Percentiles rank a stretch among this genome's conserved stretches.
These are phyloP conservation scores for Drosophila kurseongensis DNA, from an alignment of 1,140 invertebrate species.

Conservation along the genomic window DNA sequence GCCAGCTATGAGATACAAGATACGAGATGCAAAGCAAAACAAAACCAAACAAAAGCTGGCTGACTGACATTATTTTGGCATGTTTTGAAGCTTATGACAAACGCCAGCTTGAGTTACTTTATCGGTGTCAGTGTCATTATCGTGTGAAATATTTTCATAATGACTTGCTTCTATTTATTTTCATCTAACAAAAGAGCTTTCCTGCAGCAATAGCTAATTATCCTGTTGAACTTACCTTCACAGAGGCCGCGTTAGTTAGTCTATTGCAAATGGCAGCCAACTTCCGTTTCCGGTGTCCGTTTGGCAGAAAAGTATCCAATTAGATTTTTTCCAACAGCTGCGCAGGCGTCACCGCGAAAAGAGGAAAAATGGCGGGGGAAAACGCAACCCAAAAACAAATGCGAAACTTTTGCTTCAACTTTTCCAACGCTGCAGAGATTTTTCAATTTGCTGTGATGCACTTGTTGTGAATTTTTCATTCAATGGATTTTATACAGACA, in stretches of 20 bases:
- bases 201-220: constrained; percentile 27
- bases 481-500: constrained; percentile 13
- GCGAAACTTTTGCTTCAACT: constrained; percentile 30
- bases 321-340: constrained; percentile 64
- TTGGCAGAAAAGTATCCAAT: constrained; percentile 61
- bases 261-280: constrained; percentile 56
- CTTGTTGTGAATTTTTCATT: constrained; percentile 37
- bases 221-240: constrained; percentile 5
- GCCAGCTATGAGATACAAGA: constrained; percentile 30
- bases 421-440: constrained; percentile 19
- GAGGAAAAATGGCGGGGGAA: constrained; percentile 11
- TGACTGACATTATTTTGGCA: constrained; percentile 63
- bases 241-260: constrained; percentile 17
- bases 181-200: constrained; percentile 15
- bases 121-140: constrained; percentile 41
- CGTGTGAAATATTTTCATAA: constrained; percentile 37
- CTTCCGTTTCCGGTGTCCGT: constrained; percentile 63
- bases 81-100: constrained; percentile 46
- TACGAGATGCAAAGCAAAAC: constrained; percentile 36
- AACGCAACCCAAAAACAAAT: constrained; percentile 14
- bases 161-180: constrained; percentile 4
- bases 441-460: constrained; percentile 33
- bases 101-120: constrained; percentile 37
- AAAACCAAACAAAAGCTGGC: constrained; percentile 44
- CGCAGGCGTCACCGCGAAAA: constrained; percentile 69